Evolutionary conservation across 2,113 vertebrate species (phyloP), one percentile per base, ranked within the genome.

Genomic region (Thinocorus orbignyianus): DNA sequence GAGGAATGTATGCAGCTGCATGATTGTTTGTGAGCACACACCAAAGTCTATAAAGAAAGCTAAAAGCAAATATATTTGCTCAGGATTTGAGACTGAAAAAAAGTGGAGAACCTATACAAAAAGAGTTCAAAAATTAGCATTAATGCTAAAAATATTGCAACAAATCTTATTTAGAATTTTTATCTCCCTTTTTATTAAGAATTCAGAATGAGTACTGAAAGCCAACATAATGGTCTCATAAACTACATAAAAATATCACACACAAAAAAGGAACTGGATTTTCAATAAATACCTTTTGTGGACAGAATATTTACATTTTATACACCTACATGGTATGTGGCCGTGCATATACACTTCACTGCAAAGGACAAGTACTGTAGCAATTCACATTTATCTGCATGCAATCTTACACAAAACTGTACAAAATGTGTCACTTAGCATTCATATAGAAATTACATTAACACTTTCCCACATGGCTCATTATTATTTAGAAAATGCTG

Each of bases 401-500:
- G 64, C 1, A 17, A 44, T 52, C 78, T 81, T 51, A 42, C n/a
- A 26, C 16, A 69, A 69, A 39, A 58, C 35, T 58, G 25, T 57
- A 31, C 49, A 69, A 82, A 94, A 86, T 7, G 0, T 26, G 6
- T 14, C 71, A 19, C 19, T 94, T 93, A 86, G 11, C 42, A 78
- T 89, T 84, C 69, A 31, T 35, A 71, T 24, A 58, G 13, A 92
- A 84, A 68, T 78, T 55, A 5, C 42, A 46, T 66, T 86, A 76
- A 28, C 81, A 52, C 57, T 71, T 92, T 90, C 80, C 52, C 57
- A 81, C 68, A 39, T 26, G 61, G 30, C 33, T 78, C 42, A 71
- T 93, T 92, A 90, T 88, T 93, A 88, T 80, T 83, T 93, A 88
- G 64, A 84, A 60, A 35, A 49, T 58, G 61, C 58, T 87, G 44